Evolutionary conservation across 2,113 vertebrate genomes (phyloP).

Genomic region (Larimichthys polyactis): DNA sequence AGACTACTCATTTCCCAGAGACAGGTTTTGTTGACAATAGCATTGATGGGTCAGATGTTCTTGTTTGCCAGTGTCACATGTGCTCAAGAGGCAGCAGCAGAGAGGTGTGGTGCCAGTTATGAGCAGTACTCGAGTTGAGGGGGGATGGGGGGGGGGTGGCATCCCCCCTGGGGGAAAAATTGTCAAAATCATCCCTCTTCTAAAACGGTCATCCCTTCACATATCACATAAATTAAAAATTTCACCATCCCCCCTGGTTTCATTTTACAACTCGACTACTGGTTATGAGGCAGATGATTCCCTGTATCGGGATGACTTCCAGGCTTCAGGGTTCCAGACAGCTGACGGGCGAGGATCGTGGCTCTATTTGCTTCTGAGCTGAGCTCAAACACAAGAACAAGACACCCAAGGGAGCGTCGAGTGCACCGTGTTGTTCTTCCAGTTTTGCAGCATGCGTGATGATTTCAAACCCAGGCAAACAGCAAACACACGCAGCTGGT

Average conservation of each 20-base stretch:
- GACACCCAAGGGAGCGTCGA: neutral
- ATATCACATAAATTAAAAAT: too few relatives aligned
- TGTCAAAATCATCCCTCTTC: too few relatives aligned
- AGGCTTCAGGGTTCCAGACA: slow-evolving; percentile 7
- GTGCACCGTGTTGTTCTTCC: slow-evolving; percentile 32
- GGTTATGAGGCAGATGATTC: slow-evolving; percentile 31
- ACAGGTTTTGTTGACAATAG: slow-evolving; percentile 52
- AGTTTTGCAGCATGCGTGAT: slow-evolving; percentile 53
- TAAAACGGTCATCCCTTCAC: too few relatives aligned
- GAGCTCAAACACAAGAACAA: slow-evolving; percentile 30
- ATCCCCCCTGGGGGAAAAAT: too few relatives aligned
- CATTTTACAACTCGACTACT: too few relatives aligned
- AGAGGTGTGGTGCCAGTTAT: slow-evolving; percentile 29
- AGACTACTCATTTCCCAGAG: slow-evolving; percentile 14
- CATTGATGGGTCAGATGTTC: slow-evolving; percentile 42
- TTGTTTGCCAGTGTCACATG: slow-evolving; percentile 63
- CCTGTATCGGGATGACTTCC: neutral
- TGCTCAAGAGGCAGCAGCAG: neutral
- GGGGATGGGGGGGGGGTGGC: too few relatives aligned
- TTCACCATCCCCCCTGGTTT: too few relatives aligned
- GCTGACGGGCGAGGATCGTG: neutral
- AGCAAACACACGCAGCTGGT: neutral
- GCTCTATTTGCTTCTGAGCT: slow-evolving; percentile 44
- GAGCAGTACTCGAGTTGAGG: too few relatives aligned
- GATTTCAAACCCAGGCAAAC: slow-evolving; percentile 21